Evolutionary conservation across 2,797 vertebrate species (phyloP).

Genomic region (Odontamblyopus rebecca): DNA sequence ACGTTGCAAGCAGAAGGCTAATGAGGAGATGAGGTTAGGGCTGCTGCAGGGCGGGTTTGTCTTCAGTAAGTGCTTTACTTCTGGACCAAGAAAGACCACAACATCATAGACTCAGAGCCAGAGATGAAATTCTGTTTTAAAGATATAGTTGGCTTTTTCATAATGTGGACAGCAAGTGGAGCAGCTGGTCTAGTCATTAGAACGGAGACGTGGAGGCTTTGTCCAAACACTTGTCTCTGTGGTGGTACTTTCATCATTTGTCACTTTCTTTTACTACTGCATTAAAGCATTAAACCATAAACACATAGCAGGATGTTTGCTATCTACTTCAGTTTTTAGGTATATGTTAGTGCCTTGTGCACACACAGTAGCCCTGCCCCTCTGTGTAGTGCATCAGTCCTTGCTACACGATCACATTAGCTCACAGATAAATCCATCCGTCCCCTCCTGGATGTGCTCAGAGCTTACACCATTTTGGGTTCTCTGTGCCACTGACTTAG

Average conservation of each 20-base stretch:
- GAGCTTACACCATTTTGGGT: conserved; percentile 61
- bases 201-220: neutral
- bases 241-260: neutral
- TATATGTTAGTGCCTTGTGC: conserved; percentile 33
- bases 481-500: conserved; percentile 63
- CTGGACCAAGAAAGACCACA: conserved; percentile 30
- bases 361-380: conserved; percentile 21
- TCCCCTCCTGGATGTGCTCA: conserved; percentile 50
- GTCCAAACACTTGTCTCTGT: neutral
- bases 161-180: neutral
- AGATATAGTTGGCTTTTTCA: neutral
- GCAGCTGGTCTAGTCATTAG: neutral
- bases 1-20: conserved; percentile 45
- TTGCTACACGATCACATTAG: conserved; percentile 47
- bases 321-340: conserved; percentile 9
- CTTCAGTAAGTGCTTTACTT: conserved; percentile 41
- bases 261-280: neutral
- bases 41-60: conserved; percentile 51
- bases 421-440: conserved; percentile 67
- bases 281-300: neutral
- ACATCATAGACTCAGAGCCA: conserved; percentile 27
- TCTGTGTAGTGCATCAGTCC: conserved; percentile 38
- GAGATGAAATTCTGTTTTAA: conserved; percentile 23
- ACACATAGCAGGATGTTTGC: neutral
- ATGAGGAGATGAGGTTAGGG: conserved; percentile 54